Base-by-base conservation (phyloP, 2,888 invertebrate genomes). In the Ennomos fuscantarius region DNA sequence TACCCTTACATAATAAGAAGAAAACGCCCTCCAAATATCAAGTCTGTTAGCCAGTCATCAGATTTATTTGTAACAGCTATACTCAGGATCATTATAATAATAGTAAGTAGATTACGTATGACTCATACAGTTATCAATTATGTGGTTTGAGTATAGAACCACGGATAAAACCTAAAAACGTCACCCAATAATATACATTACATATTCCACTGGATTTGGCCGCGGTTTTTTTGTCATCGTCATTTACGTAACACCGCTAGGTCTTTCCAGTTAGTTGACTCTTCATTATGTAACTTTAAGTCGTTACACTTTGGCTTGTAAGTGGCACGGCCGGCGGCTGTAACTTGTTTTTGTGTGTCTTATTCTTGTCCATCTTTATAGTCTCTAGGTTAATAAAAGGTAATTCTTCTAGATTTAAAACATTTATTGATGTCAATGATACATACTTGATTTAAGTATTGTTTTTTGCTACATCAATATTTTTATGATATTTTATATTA, bases 231-330 rank as follows among this genome's bases (percentile, higher is more conserved):
- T 60, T 55, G 61, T 61, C 55, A 51, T 58, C 36, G 41, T 8
- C 9, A n/a, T 53, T 66, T 64, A 47, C 59, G 47, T 39, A 66
- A 66, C 42, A n/a, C 34, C 55, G 52, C 51, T 56, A 59, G 57
- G 66, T 64, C 55, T 61, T 64, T 65, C 66, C 64, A 65, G 66
- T 58, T 62, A 56, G 60, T 64, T 62, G 52, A 47, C 48, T 60
- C 50, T 39, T 39, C 33, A 35, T 66, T 66, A 55, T 49, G 32
- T 64, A 63, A 66, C 12, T 13, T 50, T 37, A 43, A 47, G 43
- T 43, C 56, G 66, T 63, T 66, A 66, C 55, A 64, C 61, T 66
- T 61, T 56, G 55, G 43, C 42, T 48, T 55, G 55, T 10, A 53
- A 62, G 62, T 63, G 52, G 61, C 51, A 49, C 63, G 51, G 6